These are phyloP conservation scores for Podilymbus podiceps DNA, from an alignment of 2,113 vertebrate genomes.

Conservation along the genomic window DNA sequence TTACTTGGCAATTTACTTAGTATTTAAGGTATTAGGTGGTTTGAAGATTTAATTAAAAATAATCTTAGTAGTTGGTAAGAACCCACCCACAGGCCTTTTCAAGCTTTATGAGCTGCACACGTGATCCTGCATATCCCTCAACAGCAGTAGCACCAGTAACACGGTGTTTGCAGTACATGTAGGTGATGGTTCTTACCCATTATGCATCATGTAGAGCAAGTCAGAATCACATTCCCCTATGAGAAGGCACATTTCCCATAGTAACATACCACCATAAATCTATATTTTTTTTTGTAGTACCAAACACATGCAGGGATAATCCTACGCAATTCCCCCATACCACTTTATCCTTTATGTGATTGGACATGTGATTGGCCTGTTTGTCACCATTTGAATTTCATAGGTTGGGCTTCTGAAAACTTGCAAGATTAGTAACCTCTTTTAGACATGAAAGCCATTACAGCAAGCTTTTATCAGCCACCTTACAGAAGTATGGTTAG, in stretches of 20 bases:
- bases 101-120: background rate
- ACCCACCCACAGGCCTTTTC: background rate
- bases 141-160: background rate
- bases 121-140: background rate
- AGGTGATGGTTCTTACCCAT: background rate
- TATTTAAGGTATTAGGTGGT: background rate
- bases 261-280: background rate
- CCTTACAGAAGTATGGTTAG: background rate
- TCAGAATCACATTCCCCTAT: background rate
- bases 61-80: background rate
- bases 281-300: background rate
- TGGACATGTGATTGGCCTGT: background rate
- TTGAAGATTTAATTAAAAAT: background rate
- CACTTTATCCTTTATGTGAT: background rate
- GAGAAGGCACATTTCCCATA: background rate
- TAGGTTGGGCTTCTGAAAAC: background rate
- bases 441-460: background rate
- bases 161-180: background rate
- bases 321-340: rapidly evolving
- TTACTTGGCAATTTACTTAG: background rate
- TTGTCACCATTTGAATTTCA: background rate
- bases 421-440: background rate
- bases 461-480: background rate
- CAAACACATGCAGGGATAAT: background rate
- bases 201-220: background rate